Base-by-base conservation (phyloP, 2,113 vertebrate genomes). In the Poeciliopsis occidentalis region DNA sequence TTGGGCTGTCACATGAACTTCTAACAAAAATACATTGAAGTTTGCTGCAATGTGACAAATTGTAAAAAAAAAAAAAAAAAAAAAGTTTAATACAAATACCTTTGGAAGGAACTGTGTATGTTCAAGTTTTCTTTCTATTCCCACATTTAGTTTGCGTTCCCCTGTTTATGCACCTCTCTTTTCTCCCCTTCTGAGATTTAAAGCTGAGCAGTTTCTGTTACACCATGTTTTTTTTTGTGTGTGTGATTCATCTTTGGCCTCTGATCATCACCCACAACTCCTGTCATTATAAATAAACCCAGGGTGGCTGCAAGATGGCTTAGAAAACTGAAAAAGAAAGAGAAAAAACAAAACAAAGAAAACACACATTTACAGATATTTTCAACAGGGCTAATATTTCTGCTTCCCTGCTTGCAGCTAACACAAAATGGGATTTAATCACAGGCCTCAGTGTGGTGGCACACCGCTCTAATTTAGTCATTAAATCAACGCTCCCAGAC, bases 401-500 rank as follows among this genome's bases (percentile, higher is more conserved):
- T 0, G 4, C 37, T 79, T 65, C 29, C 29, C 77, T 85, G 76
- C 75, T 79, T 61, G 60, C 41, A 62, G 80, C 71, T 70, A 67
- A 80, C 80, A 71, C 74, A 41, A 69, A 85, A 83, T 26, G 60
- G 37, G 69, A 73, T 71, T 71, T 71, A 72, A 85, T 83, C 71
- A 78, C 69, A 72, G 63, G 30, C 78, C 77, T 61, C 70, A 84
- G 76, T 51, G 22, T 19, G 29, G 54, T 67, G 78, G 4, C 17
- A 71, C 77, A 71, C 76, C 4, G 27, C 69, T 76, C 64, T 84
- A 73, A 85, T 88, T 91, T 85, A 71, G 82, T 92, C 86, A 85
- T 87, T 87, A 86, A 80, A 85, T 64, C 61, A 54, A 83, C 71
- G 64, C 62, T 89, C 83, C 78, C 82, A 85, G 73, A 73, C 68